Percentiles rank a stretch among this genome's conserved stretches.
Conservation (phyloP, 2,113 vertebrate genomes). For the Patagioenas fasciata region DNA sequence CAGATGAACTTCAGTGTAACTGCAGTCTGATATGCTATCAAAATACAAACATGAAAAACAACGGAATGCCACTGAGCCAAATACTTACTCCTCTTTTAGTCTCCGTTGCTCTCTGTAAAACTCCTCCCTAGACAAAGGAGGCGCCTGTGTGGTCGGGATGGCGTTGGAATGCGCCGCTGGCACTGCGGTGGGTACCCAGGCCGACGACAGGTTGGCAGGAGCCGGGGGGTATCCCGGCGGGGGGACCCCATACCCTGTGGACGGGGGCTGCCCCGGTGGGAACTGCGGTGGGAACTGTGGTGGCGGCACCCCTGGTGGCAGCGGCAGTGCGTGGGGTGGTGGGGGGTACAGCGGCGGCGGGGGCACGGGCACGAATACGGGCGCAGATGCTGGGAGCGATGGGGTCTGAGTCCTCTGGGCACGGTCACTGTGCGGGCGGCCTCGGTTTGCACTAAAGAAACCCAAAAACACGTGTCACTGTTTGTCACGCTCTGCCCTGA, state of each 20-base stretch:
- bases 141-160: constrained; percentile 80
- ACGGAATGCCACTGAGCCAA: constrained; percentile 1
- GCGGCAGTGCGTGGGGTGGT: constrained; percentile 84
- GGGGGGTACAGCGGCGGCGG: constrained; percentile 82
- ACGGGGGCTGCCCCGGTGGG: constrained; percentile 85
- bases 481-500: constrained; percentile 32
- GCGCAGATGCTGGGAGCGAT: constrained; percentile 76
- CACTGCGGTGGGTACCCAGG: constrained; percentile 85
- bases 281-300: constrained; percentile 84
- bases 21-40: constrained; percentile 37
- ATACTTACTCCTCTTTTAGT: constrained; percentile 92
- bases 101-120: constrained; percentile 90
- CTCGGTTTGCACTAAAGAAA: constrained; percentile 79
- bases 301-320: constrained; percentile 83
- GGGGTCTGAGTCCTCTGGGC: constrained; percentile 81
- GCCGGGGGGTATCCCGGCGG: constrained; percentile 87
- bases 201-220: constrained; percentile 82
- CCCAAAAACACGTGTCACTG: constrained; percentile 69
- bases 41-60: constrained; percentile 66
- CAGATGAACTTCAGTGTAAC: constrained; percentile 59
- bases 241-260: constrained; percentile 85
- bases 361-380: constrained; percentile 82
- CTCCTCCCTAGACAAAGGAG: constrained; percentile 91
- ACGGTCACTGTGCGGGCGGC: constrained; percentile 81
- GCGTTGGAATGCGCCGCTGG: constrained; percentile 79